Conservation (phyloP, 1,140 invertebrate species). For the Micrasema longulum region DNA sequence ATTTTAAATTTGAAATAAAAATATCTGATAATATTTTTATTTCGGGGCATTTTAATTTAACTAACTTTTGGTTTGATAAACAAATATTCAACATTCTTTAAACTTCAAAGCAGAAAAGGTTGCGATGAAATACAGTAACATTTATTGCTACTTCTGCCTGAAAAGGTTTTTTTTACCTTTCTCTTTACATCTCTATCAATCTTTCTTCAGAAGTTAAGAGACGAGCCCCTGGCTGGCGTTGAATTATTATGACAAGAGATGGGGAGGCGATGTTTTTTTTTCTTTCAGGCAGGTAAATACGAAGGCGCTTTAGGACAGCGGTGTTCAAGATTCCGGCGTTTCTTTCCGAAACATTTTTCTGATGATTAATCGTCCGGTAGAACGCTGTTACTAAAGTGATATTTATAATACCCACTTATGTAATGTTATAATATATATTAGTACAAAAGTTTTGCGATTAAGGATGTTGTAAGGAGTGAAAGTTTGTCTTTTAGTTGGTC, state of each 20-base stretch:
- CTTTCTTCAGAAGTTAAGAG: slow-evolving; percentile 31
- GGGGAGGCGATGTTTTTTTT: slow-evolving; percentile 18
- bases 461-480: neutral
- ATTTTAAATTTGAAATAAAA: too few relatives aligned
- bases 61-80: too few relatives aligned
- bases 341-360: slow-evolving; percentile 24
- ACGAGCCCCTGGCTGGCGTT: slow-evolving; percentile 24
- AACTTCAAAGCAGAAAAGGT: too few relatives aligned
- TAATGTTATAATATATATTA: neutral
- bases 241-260: slow-evolving; percentile 31
- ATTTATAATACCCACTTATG: too few relatives aligned
- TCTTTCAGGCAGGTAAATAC: slow-evolving; percentile 15
- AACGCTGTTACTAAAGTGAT: slow-evolving; percentile 25
- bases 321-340: slow-evolving; percentile 16
- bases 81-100: too few relatives aligned
- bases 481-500: too few relatives aligned
- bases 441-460: slow-evolving; percentile 19
- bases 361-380: slow-evolving; percentile 18
- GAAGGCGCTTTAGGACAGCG: slow-evolving; percentile 22
- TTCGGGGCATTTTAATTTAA: too few relatives aligned
- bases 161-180: slow-evolving; percentile 8
- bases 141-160: neutral
- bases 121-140: too few relatives aligned
- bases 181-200: slow-evolving; percentile 34
- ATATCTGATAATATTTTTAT: too few relatives aligned